Evolutionary conservation across 2,113 vertebrate genomes (phyloP), one percentile per base, ranked within the genome.

Genomic region (Passer montanus): DNA sequence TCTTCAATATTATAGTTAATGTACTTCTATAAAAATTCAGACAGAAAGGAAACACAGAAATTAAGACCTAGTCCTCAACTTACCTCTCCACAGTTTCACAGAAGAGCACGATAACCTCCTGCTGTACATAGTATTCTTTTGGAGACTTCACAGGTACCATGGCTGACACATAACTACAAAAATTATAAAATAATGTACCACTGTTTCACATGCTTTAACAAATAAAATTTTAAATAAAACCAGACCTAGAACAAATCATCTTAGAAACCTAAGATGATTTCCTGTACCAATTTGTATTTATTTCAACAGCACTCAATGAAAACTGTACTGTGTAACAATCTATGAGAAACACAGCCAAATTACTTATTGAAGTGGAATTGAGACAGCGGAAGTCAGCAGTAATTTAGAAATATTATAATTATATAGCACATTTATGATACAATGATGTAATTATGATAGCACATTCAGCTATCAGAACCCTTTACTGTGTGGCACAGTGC

Each of bases 91-190:
- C 99, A 7, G 99, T 99, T 98, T 99, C 99, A 92, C 99, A 99
- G 98, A 99, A 99, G 60, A 99, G 98, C 52, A 99, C 99, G 4
- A 99, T 99, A 85, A 99, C 99, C 60, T 99, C 99, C 93, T 99
- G 99, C 97, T 99, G 99, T 56, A 99, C 98, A n/a, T 99, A 99
- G 94, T 99, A 99, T 94, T 99, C 99, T 97, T 99, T 98, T 76
- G 99, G 99, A 83, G 99, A 99, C 97, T 99, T 99, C 90, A 99
- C 99, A 39, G 99, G 99, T 97, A 99, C 99, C 99, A 99, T 99
- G 96, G 99, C 99, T 0, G 99, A 99, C 79, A 99, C 99, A 6
- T 99, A 99, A 97, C 99, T 99, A 94, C 78, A 78, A 74, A 93
- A 58, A 78, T 72, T 3, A 59, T 21, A 59, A 68, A 73, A 27